These are phyloP conservation scores for Athalia circularis DNA, from an alignment of 2,888 invertebrate genomes.

Conservation along the genomic window DNA sequence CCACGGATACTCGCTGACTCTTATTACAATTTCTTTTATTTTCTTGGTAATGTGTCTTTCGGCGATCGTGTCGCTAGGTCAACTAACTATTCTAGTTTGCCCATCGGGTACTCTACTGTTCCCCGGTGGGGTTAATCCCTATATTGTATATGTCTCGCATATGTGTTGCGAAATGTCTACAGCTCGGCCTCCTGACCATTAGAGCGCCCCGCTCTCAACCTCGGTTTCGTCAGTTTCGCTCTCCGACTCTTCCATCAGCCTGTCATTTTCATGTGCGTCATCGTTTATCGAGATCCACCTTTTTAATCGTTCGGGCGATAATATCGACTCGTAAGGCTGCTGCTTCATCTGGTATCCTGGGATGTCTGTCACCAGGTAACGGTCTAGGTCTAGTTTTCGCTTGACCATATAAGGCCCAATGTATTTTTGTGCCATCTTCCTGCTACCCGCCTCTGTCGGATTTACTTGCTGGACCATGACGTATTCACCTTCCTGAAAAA, in stretches of 20 bases:
- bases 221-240: neutral
- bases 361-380: constrained; percentile 10
- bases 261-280: neutral
- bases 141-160: no score
- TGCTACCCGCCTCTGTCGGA: neutral
- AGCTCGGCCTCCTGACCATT: neutral
- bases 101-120: no score
- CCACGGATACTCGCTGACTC: no score
- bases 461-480: constrained; percentile 2
- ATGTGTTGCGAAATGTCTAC: neutral
- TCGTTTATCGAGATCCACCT: neutral
- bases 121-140: no score
- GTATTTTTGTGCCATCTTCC: neutral
- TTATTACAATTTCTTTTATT: no score
- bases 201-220: neutral
- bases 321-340: neutral
- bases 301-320: constrained; percentile 8
- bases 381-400: constrained; percentile 5
- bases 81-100: no score
- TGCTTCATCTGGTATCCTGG: constrained; percentile 5
- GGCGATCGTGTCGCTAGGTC: no score
- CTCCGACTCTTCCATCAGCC: neutral
- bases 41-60: no score
- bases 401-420: neutral
- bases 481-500: neutral